These are phyloP conservation scores for Cotesia chilonis DNA, from an alignment of 1,140 invertebrate species.

Conservation along the genomic window DNA sequence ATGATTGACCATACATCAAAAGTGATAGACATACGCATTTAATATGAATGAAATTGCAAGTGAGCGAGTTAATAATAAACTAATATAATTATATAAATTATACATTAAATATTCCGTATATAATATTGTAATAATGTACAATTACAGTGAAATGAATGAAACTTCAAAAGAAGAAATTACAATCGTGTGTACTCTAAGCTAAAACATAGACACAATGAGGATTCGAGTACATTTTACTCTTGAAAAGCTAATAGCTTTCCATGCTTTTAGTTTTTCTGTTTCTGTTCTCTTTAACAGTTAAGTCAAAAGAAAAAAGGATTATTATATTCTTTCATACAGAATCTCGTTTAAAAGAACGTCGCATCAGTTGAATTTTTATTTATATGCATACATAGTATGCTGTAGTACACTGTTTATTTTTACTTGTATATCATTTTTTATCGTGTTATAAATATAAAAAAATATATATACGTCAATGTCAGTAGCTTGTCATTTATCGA, in stretches of 20 bases:
- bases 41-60: too few species aligned
- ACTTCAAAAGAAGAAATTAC: background rate
- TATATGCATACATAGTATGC: slow-evolving; percentile 18
- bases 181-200: background rate
- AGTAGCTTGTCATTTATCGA: slow-evolving; percentile 13
- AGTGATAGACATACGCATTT: too few species aligned
- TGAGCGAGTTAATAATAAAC: too few species aligned
- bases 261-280: background rate
- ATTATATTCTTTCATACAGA: background rate
- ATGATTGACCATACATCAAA: too few species aligned
- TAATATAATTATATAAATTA: too few species aligned
- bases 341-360: too few species aligned
- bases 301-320: slow-evolving; percentile 12
- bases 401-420: slow-evolving; percentile 15
- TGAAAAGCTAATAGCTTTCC: background rate
- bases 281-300: slow-evolving; percentile 1
- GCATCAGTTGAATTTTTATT: too few species aligned
- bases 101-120: too few species aligned
- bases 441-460: background rate
- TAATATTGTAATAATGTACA: too few species aligned
- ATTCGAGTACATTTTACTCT: slow-evolving; percentile 8
- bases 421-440: background rate
- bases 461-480: background rate
- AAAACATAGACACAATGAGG: background rate
- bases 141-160: background rate